Conservation (phyloP, 2,888 invertebrate species). For the Synergus gifuensis region DNA sequence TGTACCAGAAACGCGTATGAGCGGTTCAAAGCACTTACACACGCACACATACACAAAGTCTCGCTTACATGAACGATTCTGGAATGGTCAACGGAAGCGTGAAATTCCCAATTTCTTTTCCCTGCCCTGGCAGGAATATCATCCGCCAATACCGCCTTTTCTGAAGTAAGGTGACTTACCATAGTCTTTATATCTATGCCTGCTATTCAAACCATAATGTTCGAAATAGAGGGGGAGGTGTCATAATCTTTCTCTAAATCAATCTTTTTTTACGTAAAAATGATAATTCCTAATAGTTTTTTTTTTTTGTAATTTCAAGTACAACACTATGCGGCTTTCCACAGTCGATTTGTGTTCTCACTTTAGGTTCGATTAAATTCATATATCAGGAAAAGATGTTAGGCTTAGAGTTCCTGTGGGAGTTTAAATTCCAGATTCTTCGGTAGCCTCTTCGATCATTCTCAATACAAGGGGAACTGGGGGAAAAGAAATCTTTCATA, state of each 20-base stretch:
- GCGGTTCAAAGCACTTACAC: constrained; percentile 39
- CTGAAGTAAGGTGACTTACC: constrained; percentile 42
- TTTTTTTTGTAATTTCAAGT: no score
- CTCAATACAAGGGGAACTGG: constrained; percentile 13
- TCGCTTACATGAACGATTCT: constrained; percentile 54
- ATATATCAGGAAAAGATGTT: constrained; percentile 1
- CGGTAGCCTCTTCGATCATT: constrained; percentile 31
- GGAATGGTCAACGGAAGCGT: constrained; percentile 74
- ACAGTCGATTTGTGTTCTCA: no score
- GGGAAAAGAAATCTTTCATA: constrained; percentile 11
- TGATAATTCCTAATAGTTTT: no score
- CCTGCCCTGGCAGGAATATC: constrained; percentile 56
- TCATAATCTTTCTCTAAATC: no score
- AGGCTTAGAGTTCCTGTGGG: constrained; percentile 14
- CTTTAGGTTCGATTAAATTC: constrained; percentile 26
- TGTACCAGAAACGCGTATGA: constrained; percentile 45
- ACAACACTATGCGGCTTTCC: no score
- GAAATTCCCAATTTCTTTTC: constrained; percentile 76
- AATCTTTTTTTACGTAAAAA: no score
- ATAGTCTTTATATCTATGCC: constrained; percentile 39
- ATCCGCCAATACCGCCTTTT: constrained; percentile 45
- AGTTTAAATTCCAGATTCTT: constrained; percentile 29
- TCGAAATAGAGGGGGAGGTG: no score
- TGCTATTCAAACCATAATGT: no score
- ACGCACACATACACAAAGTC: constrained; percentile 54